phyloP scores from a whole-genome alignment of 1,140 invertebrate species.

The Meloidogyne hapla region DNA sequence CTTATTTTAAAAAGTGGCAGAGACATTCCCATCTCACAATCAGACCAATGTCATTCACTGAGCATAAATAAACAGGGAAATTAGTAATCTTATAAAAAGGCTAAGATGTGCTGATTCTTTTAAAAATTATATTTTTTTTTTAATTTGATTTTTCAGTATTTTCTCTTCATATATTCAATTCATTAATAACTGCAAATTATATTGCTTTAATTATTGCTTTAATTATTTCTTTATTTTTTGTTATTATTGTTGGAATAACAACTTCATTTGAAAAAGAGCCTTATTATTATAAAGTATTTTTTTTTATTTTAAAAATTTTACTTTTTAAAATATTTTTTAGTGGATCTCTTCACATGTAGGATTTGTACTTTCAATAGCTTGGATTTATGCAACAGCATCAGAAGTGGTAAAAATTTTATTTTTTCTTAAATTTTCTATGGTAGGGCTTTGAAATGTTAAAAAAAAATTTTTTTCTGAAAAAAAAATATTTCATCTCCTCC shows the following conservation, averaged over 20 bases:
- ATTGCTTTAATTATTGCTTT: constrained; percentile 24
- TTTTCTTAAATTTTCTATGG: constrained; percentile 2
- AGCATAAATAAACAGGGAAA: too few relatives aligned
- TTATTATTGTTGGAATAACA: constrained; percentile 34
- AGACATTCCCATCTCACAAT: too few relatives aligned
- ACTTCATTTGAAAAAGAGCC: constrained; percentile 49
- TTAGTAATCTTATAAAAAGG: too few relatives aligned
- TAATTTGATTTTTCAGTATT: neutral
- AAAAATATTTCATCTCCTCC: too few relatives aligned
- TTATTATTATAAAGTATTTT: constrained; percentile 46
- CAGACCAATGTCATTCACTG: too few relatives aligned
- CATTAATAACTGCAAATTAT: neutral
- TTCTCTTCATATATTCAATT: neutral
- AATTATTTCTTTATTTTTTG: constrained; percentile 42
- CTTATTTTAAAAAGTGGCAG: too few relatives aligned
- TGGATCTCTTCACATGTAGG: constrained; percentile 68
- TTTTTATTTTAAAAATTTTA: constrained; percentile 18
- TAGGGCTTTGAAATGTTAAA: too few relatives aligned
- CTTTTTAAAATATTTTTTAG: constrained; percentile 39
- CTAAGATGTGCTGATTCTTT: too few relatives aligned
- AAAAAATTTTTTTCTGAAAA: too few relatives aligned
- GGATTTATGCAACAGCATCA: constrained; percentile 73
- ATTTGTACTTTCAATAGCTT: constrained; percentile 71
- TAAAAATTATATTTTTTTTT: too few relatives aligned
- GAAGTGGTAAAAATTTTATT: constrained; percentile 69